Conservation (phyloP, 2,113 vertebrate genomes). For the Agapornis roseicollis region DNA sequence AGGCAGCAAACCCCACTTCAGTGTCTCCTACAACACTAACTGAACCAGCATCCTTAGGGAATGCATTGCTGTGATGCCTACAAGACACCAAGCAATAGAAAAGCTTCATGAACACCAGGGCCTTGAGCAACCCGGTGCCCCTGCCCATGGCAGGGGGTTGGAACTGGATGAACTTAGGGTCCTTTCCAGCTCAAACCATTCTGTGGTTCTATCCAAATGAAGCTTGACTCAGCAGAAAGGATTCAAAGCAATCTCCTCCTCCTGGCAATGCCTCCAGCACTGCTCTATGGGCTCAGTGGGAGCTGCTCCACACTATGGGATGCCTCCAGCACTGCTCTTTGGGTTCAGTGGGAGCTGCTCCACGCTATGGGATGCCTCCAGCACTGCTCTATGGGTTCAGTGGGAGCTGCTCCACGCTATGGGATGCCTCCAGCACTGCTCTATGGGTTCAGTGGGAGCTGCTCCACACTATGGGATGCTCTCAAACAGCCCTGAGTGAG, state of each 20-base stretch:
- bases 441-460: not conserved
- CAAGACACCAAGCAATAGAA: not conserved
- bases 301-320: accelerated
- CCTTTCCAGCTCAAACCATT: not conserved
- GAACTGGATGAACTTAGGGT: not conserved
- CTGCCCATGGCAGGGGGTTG: not conserved
- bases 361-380: accelerated
- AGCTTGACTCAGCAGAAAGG: not conserved
- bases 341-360: not conserved
- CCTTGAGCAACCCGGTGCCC: not conserved
- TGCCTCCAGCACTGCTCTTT: too few relatives aligned
- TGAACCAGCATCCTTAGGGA: not conserved
- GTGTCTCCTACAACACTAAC: not conserved
- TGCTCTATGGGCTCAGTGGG: not conserved
- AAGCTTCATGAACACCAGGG: accelerated
- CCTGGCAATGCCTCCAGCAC: not conserved
- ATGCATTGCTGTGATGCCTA: not conserved
- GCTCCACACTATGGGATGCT: not conserved
- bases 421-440: not conserved
- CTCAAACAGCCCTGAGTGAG: not conserved
- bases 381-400: not conserved
- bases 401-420: accelerated
- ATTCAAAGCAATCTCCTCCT: not conserved
- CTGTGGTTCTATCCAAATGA: not conserved
- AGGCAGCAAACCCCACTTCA: not conserved